Conservation (phyloP, 2,113 vertebrate species). For the Thamnaconus septentrionalis region DNA sequence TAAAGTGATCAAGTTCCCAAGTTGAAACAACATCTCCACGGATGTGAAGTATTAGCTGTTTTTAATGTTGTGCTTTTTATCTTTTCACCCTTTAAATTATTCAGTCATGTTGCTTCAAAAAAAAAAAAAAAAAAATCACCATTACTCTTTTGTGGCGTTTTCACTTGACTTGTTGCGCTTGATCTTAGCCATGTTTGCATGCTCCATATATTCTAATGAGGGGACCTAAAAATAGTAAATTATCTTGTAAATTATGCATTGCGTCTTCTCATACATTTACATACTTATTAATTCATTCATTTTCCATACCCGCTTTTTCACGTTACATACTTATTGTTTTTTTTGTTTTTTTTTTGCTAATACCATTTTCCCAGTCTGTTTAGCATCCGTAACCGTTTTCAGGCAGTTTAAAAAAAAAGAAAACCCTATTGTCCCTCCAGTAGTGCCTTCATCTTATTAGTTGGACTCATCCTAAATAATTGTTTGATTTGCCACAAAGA, state of each 20-base stretch:
- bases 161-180: constrained; percentile 21
- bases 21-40: no score
- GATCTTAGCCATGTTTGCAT: constrained; percentile 41
- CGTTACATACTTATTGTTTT: no score
- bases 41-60: background rate
- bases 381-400: no score
- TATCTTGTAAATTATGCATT: constrained; percentile 27
- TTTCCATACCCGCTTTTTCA: no score
- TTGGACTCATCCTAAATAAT: background rate
- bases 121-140: no score
- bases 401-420: no score
- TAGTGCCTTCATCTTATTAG: background rate
- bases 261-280: constrained; percentile 10
- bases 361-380: no score
- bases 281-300: background rate
- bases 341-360: no score
- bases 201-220: constrained; percentile 44
- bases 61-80: constrained; percentile 4
- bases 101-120: background rate
- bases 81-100: background rate
- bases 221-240: constrained; percentile 45
- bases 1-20: no score
- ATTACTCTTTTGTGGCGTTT: constrained; percentile 9
- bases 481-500: background rate
- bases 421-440: background rate